A percentile compares a stretch with the other conserved stretches of the same genome.
Evolutionary conservation across 2,113 vertebrate genomes (phyloP).

Genomic region (Nerophis ophidion): DNA sequence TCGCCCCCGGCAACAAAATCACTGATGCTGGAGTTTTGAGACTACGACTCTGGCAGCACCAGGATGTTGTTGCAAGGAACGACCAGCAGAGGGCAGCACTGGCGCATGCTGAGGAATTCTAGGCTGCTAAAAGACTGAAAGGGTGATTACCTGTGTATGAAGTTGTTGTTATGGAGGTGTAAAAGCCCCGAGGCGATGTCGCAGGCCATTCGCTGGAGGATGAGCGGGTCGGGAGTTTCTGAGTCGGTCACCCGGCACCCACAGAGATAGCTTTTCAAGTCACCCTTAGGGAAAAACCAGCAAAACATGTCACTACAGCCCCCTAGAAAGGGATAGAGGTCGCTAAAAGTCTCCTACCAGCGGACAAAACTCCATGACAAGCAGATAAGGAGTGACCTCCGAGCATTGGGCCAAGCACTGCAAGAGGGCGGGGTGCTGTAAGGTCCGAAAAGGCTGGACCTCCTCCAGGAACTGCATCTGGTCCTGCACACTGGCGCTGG

Average conservation of each 20-base stretch:
- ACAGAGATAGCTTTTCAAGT: conserved; percentile 90
- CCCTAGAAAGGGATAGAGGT: too few species aligned
- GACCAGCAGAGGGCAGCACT: conserved; percentile 50
- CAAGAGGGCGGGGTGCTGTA: conserved; percentile 90
- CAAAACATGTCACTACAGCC: neutral
- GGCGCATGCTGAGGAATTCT: neutral
- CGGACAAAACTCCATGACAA: conserved; percentile 97
- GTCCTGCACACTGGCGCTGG: conserved; percentile 88
- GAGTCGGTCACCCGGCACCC: conserved; percentile 81
- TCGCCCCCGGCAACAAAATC: conserved; percentile 98
- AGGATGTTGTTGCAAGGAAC: conserved; percentile 93
- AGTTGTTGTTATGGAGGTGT: conserved; percentile 91
- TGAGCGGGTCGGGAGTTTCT: conserved; percentile 81
- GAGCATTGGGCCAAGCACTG: conserved; percentile 93
- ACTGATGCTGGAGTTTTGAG: conserved; percentile 98
- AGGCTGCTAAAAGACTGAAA: neutral
- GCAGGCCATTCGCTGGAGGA: conserved; percentile 90
- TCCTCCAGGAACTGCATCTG: conserved; percentile 95
- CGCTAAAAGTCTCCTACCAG: conserved; percentile 76
- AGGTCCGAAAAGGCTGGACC: conserved; percentile 81
- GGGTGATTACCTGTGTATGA: conserved; percentile 83
- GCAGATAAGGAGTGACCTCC: conserved; percentile 92
- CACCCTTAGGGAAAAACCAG: conserved; percentile 73
- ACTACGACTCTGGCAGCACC: conserved; percentile 93
- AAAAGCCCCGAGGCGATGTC: conserved; percentile 89